Evolutionary conservation across 2,113 vertebrate species (phyloP), one percentile per base, ranked within the genome.

Genomic region (Microcebus murinus): DNA sequence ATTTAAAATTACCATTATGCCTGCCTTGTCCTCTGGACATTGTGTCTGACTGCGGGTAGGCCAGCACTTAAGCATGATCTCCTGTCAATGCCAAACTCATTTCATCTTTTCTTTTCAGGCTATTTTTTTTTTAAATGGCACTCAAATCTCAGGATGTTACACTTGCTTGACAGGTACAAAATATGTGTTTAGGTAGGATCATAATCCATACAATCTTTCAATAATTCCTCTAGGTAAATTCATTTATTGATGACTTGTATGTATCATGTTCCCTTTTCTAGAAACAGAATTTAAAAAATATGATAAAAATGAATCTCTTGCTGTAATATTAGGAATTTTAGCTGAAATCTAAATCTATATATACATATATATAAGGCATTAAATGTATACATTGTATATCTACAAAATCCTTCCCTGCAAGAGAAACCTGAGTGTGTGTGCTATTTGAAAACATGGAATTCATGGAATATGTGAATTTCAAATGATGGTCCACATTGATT

Each of bases 271-370:
- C 31, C 29, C 29, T 57, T 83, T 87, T 31, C 48, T 45, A 87
- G 39, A 90, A 95, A 87, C 17, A 29, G 34, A 88, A 59, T 68
- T 73, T 8, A 74, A 93, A 48, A 96, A 85, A 70, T 65, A 50
- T 31, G 20, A 13, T 36, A 34, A 4, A 74, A 23, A 52, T 1
- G 42, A n/a, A 84, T n/a, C 13, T 65, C 20, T 42, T 59, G 57
- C 2, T 80, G 3, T 59, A 87, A 61, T 57, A 34, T 8, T 71
- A 92, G 34, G 20, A 96, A 85, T 68, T 85, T 74, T 89, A 74
- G 17, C 39, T 92, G 61, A 92, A 92, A 77, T 74, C 48, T n/a
- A 85, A 39, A 71, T 39, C 27, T 70, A 85, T 18, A 27, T 8
- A 11, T 9, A 57, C 25, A 57, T 11, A 4, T 13, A 15, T 29